These are phyloP conservation scores for Fulica atra DNA, from an alignment of 2,113 vertebrate genomes.

Conservation along the genomic window DNA sequence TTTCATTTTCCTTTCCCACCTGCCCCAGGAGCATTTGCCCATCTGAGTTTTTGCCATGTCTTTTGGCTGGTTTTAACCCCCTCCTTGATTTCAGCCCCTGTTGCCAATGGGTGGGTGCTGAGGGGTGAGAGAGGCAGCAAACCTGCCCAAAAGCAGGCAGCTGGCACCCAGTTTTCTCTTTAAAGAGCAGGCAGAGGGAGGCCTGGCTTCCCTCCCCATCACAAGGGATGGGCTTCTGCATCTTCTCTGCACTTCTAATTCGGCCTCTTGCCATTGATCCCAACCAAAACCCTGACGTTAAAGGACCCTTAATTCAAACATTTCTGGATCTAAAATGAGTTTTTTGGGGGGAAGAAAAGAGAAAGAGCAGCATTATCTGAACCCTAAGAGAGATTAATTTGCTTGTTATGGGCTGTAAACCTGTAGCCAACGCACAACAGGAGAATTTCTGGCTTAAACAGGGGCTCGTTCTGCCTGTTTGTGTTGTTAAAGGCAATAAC, in stretches of 20 bases:
- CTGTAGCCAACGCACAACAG: accelerated
- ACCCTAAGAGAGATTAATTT: background rate
- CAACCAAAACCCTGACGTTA: background rate
- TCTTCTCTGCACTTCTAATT: background rate
- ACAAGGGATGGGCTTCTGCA: accelerated
- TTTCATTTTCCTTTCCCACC: accelerated
- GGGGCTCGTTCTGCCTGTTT: background rate
- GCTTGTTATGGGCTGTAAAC: background rate
- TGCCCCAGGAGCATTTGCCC: accelerated
- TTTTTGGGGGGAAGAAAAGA: accelerated
- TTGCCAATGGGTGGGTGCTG: background rate
- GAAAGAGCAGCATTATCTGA: background rate
- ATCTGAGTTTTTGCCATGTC: background rate
- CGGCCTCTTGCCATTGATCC: background rate
- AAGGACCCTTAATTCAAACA: background rate
- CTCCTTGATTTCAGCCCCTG: background rate
- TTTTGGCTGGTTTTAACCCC: background rate
- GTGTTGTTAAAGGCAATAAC: background rate
- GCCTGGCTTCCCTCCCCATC: background rate
- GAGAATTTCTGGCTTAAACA: background rate
- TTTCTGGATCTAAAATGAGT: accelerated
- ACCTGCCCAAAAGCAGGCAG: accelerated
- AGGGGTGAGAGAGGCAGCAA: background rate
- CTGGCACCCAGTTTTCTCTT: background rate
- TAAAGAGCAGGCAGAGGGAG: accelerated